These are phyloP conservation scores for Hyles lineata DNA, from an alignment of 2,888 invertebrate species.

Conservation along the genomic window DNA sequence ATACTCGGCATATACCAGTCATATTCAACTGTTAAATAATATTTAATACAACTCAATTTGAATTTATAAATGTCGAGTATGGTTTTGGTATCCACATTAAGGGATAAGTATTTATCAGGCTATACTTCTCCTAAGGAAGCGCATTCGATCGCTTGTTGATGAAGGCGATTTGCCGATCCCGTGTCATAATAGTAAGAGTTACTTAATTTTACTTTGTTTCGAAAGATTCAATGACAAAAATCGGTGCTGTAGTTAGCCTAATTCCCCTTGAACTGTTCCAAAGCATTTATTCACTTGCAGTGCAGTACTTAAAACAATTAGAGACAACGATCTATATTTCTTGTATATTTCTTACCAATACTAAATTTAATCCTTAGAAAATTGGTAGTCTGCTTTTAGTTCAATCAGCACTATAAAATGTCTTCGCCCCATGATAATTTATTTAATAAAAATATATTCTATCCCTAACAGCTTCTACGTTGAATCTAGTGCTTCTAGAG, in stretches of 20 bases:
- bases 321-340: not conserved
- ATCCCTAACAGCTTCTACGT: not conserved
- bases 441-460: not conserved
- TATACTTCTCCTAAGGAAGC: no score
- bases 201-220: not conserved
- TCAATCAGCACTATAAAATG: not conserved
- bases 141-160: no score
- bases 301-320: not conserved
- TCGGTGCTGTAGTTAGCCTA: conserved; percentile 23
- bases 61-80: no score
- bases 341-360: no score
- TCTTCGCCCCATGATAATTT: not conserved
- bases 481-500: conserved; percentile 4
- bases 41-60: not conserved
- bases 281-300: conserved; percentile 11
- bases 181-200: not conserved
- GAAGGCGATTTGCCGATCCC: not conserved
- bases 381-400: not conserved
- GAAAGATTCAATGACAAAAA: not conserved
- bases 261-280: not conserved
- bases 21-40: no score
- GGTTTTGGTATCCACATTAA: no score
- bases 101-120: no score
- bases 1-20: no score
- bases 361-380: not conserved